Conservation (phyloP, 2,797 vertebrate genomes). For the Knipowitschia caucasica region DNA sequence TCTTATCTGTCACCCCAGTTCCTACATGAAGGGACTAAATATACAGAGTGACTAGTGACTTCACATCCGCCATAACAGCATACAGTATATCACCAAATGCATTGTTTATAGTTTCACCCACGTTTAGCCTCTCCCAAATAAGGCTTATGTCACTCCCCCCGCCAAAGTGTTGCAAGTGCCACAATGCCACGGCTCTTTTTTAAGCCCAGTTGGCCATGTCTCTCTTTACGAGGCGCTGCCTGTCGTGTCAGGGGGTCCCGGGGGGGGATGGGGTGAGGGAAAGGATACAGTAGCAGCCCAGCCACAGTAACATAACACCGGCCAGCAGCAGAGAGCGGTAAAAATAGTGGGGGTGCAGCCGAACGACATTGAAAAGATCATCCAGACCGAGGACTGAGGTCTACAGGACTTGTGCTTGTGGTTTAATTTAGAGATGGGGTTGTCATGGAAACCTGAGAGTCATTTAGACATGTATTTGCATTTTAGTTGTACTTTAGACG, state of each 20-base stretch:
- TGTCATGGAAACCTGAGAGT: neutral
- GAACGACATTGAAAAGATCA: conserved; percentile 20
- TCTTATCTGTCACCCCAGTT: too few species aligned
- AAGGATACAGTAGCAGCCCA: conserved; percentile 20
- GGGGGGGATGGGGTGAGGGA: neutral
- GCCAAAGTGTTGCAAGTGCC: conserved; percentile 29
- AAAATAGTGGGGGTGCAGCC: conserved; percentile 76
- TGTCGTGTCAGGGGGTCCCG: conserved; percentile 1
- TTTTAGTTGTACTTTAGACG: too few species aligned
- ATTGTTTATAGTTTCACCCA: neutral
- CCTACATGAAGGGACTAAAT: too few species aligned
- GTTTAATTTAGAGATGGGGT: neutral
- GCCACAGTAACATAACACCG: conserved; percentile 70
- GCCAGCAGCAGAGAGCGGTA: conserved; percentile 46
- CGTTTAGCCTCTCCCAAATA: conserved; percentile 59
- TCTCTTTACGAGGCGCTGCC: conserved; percentile 37
- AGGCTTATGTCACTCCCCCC: conserved; percentile 44
- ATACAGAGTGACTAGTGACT: too few species aligned
- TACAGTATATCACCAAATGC: too few species aligned
- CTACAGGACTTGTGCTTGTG: neutral
- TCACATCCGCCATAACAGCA: neutral
- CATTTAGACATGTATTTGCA: neutral
- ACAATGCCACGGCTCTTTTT: conserved; percentile 65
- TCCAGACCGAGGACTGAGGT: neutral
- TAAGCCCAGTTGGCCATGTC: conserved; percentile 39